Conservation (phyloP, 1,140 invertebrate genomes). For the Cylas formicarius region DNA sequence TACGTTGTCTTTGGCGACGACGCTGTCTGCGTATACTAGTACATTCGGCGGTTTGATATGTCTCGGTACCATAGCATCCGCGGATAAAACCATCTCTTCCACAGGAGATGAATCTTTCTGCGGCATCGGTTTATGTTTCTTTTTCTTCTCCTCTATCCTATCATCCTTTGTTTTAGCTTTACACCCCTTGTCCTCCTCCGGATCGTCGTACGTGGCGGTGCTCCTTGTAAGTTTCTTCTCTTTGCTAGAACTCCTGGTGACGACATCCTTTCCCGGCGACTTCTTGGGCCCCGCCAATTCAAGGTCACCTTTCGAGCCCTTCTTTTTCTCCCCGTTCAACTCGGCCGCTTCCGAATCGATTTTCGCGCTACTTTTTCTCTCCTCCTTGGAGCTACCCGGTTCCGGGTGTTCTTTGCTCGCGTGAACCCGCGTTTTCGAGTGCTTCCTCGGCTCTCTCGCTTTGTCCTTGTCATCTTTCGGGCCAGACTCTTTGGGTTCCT, state of each 20-base stretch:
- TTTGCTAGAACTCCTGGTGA: slow-evolving; percentile 17
- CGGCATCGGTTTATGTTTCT: too few species aligned
- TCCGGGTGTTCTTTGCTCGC: slow-evolving; percentile 15
- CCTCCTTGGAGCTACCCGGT: slow-evolving; percentile 4
- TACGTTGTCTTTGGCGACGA: slow-evolving; percentile 61
- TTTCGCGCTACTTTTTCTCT: slow-evolving; percentile 13
- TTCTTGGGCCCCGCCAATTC: neutral
- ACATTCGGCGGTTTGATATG: slow-evolving; percentile 69
- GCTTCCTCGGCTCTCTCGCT: slow-evolving; percentile 3
- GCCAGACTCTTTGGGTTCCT: neutral
- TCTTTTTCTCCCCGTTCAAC: neutral
- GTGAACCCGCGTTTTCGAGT: neutral
- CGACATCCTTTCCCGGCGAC: neutral
- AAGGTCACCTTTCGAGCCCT: slow-evolving; percentile 1
- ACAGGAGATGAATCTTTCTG: too few species aligned
- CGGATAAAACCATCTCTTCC: too few species aligned
- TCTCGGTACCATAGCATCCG: too few species aligned
- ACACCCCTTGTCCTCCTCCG: slow-evolving; percentile 9
- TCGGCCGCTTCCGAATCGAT: too few species aligned
- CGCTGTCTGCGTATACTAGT: slow-evolving; percentile 73
- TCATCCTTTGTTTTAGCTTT: slow-evolving; percentile 8
- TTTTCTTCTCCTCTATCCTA: neutral
- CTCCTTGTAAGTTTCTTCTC: slow-evolving; percentile 23
- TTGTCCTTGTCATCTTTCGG: slow-evolving; percentile 7
- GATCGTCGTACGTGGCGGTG: slow-evolving; percentile 21